phyloP scores from a whole-genome alignment of 2,888 invertebrate species.

The Lepidocyrtinus sp. region DNA sequence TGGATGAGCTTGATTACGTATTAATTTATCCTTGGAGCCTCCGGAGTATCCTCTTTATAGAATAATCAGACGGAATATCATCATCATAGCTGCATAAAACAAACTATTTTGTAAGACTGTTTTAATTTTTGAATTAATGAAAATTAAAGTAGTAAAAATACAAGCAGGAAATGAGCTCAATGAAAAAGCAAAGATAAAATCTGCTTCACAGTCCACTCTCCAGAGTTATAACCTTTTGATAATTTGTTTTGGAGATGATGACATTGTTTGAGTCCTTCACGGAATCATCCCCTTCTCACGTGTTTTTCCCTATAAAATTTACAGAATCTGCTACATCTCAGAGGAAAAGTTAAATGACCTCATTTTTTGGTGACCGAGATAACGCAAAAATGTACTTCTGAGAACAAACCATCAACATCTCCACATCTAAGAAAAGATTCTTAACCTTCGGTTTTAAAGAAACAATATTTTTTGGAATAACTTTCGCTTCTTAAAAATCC shows the following conservation, averaged over 20 bases:
- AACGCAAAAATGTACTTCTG: background rate
- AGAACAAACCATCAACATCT: background rate
- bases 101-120: background rate
- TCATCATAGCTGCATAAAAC: constrained; percentile 28
- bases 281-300: background rate
- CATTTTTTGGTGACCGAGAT: background rate
- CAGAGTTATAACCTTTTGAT: too few species aligned
- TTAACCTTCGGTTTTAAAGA: too few species aligned
- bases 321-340: background rate
- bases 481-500: too few species aligned
- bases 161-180: too few species aligned
- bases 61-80: constrained; percentile 50
- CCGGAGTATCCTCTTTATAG: constrained; percentile 35
- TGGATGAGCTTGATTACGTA: constrained; percentile 56
- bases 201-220: too few species aligned
- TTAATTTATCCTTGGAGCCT: constrained; percentile 65
- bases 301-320: background rate
- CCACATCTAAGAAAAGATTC: background rate
- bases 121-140: background rate
- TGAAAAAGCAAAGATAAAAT: too few species aligned
- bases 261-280: too few species aligned
- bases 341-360: background rate
- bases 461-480: too few species aligned
- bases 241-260: too few species aligned
- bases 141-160: background rate